These are phyloP conservation scores for Kradibia gibbosae DNA, from an alignment of 1,140 invertebrate genomes.

Conservation along the genomic window DNA sequence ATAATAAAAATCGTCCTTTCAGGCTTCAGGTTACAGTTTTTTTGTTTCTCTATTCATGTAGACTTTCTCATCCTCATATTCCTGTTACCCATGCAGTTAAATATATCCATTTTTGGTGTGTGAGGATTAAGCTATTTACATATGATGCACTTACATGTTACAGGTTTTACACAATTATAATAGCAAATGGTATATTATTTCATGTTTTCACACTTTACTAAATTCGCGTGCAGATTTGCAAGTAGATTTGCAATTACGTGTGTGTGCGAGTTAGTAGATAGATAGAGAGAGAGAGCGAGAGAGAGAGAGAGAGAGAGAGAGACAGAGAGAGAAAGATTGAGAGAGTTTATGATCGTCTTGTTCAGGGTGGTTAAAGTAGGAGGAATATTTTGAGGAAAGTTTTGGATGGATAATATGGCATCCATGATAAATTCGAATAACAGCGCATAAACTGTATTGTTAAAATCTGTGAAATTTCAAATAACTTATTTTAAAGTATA, in stretches of 20 bases:
- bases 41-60: not conserved
- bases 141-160: not conserved
- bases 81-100: not conserved
- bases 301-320: not conserved
- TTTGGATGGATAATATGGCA: too few species aligned
- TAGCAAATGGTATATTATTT: not conserved
- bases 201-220: not conserved
- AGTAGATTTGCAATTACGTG: too few species aligned
- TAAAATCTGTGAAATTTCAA: too few species aligned
- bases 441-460: too few species aligned
- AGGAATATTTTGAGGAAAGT: too few species aligned
- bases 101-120: not conserved
- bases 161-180: not conserved
- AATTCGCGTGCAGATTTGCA: not conserved
- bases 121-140: not conserved
- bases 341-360: too few species aligned
- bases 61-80: not conserved
- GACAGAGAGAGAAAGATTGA: not conserved
- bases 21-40: not conserved
- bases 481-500: too few species aligned
- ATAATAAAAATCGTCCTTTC: not conserved
- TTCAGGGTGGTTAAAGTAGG: too few species aligned
- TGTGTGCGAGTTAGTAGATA: not conserved
- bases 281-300: not conserved
- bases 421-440: too few species aligned